Percentiles rank a stretch among this genome's conserved stretches.
phyloP scores from a whole-genome alignment of 2,113 vertebrate genomes.

The Mormyrus iriodes region DNA sequence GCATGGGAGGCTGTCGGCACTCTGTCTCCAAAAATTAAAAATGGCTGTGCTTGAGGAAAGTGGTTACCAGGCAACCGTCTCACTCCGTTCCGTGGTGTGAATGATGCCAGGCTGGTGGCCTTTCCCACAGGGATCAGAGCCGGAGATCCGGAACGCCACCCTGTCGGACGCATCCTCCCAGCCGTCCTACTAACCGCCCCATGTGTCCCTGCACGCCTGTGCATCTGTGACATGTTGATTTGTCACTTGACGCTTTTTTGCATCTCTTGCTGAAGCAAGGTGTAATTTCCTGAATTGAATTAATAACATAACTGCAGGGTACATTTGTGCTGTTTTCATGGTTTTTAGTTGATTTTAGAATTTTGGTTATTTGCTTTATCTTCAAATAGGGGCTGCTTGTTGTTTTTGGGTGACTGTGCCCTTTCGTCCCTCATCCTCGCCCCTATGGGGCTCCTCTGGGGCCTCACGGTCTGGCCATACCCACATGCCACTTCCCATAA shows the following conservation, averaged over 20 bases:
- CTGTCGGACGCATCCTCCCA: neutral
- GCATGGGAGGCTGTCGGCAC: too few species aligned
- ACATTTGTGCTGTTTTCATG: neutral
- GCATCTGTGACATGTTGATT: neutral
- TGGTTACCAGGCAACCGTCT: slow-evolving; percentile 14
- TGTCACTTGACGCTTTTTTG: neutral
- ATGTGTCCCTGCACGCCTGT: neutral
- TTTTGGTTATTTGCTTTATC: neutral
- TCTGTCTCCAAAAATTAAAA: neutral
- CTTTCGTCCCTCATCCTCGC: neutral
- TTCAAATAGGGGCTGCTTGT: neutral
- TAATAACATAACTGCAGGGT: neutral
- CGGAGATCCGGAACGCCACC: neutral
- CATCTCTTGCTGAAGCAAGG: neutral
- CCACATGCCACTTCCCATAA: neutral
- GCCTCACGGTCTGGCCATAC: neutral
- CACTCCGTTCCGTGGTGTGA: neutral
- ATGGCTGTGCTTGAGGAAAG: neutral
- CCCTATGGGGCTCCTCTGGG: neutral
- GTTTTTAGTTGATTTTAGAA: neutral
- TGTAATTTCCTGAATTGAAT: neutral
- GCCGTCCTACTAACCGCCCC: neutral
- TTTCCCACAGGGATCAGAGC: neutral
- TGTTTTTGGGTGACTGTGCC: neutral
- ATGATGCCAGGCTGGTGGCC: neutral